These are phyloP conservation scores for Porites cylindrica DNA, from an alignment of 92 coral and sea anemone genomes.

Conservation along the genomic window DNA sequence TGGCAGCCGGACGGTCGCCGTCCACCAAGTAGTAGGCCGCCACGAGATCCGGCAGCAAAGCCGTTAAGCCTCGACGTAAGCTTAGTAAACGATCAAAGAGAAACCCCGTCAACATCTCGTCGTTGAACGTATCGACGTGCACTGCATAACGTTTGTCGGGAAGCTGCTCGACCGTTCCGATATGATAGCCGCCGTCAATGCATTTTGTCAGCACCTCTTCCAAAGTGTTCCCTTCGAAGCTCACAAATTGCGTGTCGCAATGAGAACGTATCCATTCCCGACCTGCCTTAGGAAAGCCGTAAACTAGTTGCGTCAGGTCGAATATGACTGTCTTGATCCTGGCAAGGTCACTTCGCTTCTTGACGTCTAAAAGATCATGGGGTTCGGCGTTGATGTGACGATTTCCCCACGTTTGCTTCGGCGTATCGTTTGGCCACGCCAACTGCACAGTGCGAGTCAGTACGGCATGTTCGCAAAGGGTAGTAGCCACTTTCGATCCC, in stretches of 20 bases:
- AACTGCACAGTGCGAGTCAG: neutral
- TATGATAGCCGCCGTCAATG: neutral
- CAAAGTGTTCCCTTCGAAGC: neutral
- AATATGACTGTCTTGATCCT: neutral
- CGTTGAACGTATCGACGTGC: constrained; percentile 5
- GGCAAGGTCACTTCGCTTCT: neutral
- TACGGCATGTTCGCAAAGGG: neutral
- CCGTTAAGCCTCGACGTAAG: neutral
- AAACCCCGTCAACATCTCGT: neutral
- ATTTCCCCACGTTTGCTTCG: neutral
- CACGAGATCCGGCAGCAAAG: neutral
- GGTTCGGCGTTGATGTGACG: neutral
- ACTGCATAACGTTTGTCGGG: neutral
- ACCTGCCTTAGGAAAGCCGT: neutral
- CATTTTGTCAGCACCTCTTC: neutral
- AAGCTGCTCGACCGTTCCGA: neutral
- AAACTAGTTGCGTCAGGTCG: constrained; percentile 13
- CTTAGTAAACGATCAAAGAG: neutral
- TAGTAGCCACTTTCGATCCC: neutral
- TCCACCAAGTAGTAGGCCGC: constrained; percentile 9
- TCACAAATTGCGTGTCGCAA: neutral
- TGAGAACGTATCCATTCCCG: neutral
- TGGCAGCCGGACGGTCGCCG: constrained; percentile 19
- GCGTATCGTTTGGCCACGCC: neutral
- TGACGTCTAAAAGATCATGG: neutral